These are phyloP conservation scores for Cephonodes hylas DNA, from an alignment of 2,888 invertebrate species.

Conservation along the genomic window DNA sequence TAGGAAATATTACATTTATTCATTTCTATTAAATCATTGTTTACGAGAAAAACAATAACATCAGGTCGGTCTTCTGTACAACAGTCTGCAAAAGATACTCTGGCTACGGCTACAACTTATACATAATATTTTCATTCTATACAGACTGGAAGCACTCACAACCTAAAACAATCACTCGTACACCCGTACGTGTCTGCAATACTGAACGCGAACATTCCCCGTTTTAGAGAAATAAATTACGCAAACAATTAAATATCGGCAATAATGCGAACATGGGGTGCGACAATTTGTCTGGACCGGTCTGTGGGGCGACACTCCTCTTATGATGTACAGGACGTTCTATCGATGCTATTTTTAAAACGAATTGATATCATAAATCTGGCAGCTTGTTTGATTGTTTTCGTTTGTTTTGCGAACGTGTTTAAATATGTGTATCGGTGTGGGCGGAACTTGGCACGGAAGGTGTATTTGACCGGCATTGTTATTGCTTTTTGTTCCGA, in stretches of 20 bases:
- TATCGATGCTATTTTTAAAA: background rate
- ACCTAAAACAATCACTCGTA: slow-evolving; percentile 4
- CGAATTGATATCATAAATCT: background rate
- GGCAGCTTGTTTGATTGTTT: slow-evolving; percentile 8
- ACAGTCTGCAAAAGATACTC: too few relatives aligned
- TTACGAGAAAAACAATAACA: too few relatives aligned
- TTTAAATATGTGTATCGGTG: background rate
- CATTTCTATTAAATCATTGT: too few relatives aligned
- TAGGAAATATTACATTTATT: too few relatives aligned
- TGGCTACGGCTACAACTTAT: background rate
- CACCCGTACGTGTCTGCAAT: slow-evolving; percentile 28
- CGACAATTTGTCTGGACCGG: slow-evolving; percentile 80
- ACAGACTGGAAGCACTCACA: background rate
- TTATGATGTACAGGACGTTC: slow-evolving; percentile 41
- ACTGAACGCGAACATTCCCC: slow-evolving; percentile 44
- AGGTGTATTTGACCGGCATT: background rate
- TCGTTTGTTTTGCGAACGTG: background rate
- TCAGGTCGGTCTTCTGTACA: too few relatives aligned
- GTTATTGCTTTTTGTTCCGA: background rate
- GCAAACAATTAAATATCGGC: slow-evolving; percentile 82
- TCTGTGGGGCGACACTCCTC: slow-evolving; percentile 57
- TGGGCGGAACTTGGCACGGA: background rate
- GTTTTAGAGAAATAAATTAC: slow-evolving; percentile 77
- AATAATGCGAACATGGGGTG: slow-evolving; percentile 79
- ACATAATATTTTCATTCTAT: background rate